Evolutionary conservation across 2,113 vertebrate genomes (phyloP).

Genomic region (Cettia cetti): DNA sequence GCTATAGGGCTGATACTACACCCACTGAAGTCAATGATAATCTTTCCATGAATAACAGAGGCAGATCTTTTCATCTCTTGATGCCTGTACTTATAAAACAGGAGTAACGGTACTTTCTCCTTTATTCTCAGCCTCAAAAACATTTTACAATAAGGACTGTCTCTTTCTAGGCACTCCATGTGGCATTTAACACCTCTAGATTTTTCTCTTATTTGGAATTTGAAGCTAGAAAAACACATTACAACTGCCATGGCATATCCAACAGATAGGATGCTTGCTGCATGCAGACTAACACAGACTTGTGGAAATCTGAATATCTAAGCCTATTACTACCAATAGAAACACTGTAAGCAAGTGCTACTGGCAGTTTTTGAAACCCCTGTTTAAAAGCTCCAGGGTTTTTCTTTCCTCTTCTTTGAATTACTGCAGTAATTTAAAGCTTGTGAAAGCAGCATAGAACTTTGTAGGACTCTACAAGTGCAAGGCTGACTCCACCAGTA

Average conservation of each 20-base stretch:
- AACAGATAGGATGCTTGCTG: not conserved
- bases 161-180: not conserved
- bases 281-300: not conserved
- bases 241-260: not conserved
- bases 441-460: not conserved
- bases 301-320: not conserved
- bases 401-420: not conserved
- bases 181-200: not conserved
- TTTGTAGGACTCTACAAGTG: not conserved
- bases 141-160: not conserved
- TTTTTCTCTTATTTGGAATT: not conserved
- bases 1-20: conserved; percentile 67
- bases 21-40: conserved; percentile 57
- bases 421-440: not conserved
- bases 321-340: not conserved
- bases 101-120: conserved; percentile 48
- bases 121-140: not conserved
- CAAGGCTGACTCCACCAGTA: not conserved
- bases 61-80: conserved; percentile 10
- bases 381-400: not conserved
- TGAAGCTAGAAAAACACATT: not conserved
- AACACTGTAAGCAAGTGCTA: fast-evolving
- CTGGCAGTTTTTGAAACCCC: not conserved
- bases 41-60: conserved; percentile 48
- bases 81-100: not conserved